A percentile compares a stretch with the other conserved stretches of the same genome.
Evolutionary conservation across 2,113 vertebrate species (phyloP).

Genomic region (Periophthalmodon schlosseri): DNA sequence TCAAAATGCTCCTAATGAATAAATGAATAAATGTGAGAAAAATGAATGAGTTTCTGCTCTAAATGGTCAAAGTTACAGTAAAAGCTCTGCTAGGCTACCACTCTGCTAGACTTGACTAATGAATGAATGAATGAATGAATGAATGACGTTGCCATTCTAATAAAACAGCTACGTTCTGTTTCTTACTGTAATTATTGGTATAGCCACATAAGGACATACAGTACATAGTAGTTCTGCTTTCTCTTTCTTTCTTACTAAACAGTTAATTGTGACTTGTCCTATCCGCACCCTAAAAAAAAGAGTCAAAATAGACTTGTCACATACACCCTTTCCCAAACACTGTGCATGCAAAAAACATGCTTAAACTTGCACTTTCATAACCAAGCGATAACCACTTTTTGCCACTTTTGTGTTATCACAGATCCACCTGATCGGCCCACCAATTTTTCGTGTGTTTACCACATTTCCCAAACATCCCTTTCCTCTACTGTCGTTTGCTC

Average conservation of each 20-base stretch:
- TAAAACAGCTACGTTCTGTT: background rate
- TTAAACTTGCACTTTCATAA: background rate
- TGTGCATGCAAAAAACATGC: background rate
- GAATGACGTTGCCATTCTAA: background rate
- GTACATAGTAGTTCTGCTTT: conserved; percentile 41
- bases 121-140: background rate
- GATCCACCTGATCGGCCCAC: conserved; percentile 64
- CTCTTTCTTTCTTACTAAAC: background rate
- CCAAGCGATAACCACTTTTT: background rate
- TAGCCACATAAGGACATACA: background rate
- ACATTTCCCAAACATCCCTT: conserved; percentile 4
- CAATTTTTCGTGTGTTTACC: conserved; percentile 64
- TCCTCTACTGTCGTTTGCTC: conserved; percentile 54
- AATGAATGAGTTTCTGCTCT: background rate
- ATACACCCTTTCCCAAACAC: background rate
- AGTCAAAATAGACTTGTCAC: background rate
- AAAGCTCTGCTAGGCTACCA: too few species aligned
- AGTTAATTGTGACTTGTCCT: background rate
- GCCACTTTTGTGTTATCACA: conserved; percentile 33
- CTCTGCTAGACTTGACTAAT: background rate
- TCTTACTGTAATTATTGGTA: background rate
- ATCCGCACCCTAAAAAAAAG: conserved; percentile 11
- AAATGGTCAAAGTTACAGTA: background rate
- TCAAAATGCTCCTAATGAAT: too few species aligned
- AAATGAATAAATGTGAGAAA: too few species aligned